Conservation (phyloP, 2,113 vertebrate genomes). For the Illadopsis cleaveri region DNA sequence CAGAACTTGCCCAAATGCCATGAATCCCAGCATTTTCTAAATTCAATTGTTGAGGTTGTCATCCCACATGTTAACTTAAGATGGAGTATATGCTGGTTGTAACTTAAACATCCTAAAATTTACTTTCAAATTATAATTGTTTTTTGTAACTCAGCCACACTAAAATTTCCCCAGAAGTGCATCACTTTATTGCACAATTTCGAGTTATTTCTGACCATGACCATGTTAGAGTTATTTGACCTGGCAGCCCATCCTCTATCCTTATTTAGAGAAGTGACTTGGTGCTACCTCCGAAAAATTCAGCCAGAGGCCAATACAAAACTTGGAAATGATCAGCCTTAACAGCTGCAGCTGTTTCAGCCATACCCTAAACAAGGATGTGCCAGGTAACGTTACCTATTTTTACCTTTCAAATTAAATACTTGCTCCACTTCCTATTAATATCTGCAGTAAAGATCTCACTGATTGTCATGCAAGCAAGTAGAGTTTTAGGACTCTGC, state of each 20-base stretch:
- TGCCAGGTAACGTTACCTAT: accelerated
- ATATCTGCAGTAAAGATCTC: not conserved
- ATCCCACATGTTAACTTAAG: not conserved
- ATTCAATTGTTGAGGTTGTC: not conserved
- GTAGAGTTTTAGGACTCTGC: not conserved
- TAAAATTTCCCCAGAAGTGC: not conserved
- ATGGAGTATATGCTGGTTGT: not conserved
- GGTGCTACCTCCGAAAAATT: not conserved
- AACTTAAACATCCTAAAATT: not conserved
- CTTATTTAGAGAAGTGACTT: not conserved
- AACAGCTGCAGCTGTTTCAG: not conserved
- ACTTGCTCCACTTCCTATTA: not conserved
- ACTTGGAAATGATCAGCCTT: not conserved
- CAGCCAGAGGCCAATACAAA: not conserved
- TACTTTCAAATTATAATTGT: not conserved
- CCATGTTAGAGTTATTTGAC: not conserved
- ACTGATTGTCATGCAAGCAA: not conserved
- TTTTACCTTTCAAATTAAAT: not conserved
- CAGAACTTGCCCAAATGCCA: not conserved
- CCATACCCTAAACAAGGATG: not conserved
- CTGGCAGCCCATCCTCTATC: not conserved
- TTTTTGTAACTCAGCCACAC: not conserved
- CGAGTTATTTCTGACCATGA: not conserved
- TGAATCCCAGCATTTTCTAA: not conserved
- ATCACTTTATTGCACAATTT: not conserved